Evolutionary conservation across 1,140 invertebrate species (phyloP).

Genomic region (Parasteatoda tepidariorum): DNA sequence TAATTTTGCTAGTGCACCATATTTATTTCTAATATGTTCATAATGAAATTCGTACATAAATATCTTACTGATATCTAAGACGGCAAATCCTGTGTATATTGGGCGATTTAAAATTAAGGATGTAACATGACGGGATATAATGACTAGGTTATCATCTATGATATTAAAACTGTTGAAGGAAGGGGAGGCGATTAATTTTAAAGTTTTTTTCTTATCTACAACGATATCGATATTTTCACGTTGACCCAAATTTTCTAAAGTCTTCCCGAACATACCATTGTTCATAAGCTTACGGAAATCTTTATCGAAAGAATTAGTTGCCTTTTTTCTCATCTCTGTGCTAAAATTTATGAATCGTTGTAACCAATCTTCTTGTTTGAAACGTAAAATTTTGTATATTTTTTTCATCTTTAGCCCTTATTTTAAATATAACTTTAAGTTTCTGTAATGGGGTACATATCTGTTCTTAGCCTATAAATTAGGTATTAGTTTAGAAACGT

Average conservation of each 20-base stretch:
- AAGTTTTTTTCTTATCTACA: neutral
- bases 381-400: neutral
- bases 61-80: no score
- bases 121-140: slow-evolving; percentile 62
- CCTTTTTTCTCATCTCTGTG: slow-evolving; percentile 64
- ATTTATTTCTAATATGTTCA: slow-evolving; percentile 65
- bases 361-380: neutral
- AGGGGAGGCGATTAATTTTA: no score
- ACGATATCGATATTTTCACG: slow-evolving; percentile 64
- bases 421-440: no score
- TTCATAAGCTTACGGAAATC: slow-evolving; percentile 70
- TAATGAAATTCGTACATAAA: no score
- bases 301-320: slow-evolving; percentile 69
- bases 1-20: slow-evolving; percentile 64
- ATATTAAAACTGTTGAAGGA: neutral
- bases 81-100: slow-evolving; percentile 63
- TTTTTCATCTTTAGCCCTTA: neutral
- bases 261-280: slow-evolving; percentile 70
- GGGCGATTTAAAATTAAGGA: slow-evolving; percentile 63
- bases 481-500: neutral
- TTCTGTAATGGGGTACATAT: neutral
- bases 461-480: neutral
- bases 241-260: slow-evolving; percentile 69
- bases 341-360: neutral
- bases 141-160: slow-evolving; percentile 55